phyloP scores from a whole-genome alignment of 2,113 vertebrate genomes.

The Onychostruthus taczanowskii region DNA sequence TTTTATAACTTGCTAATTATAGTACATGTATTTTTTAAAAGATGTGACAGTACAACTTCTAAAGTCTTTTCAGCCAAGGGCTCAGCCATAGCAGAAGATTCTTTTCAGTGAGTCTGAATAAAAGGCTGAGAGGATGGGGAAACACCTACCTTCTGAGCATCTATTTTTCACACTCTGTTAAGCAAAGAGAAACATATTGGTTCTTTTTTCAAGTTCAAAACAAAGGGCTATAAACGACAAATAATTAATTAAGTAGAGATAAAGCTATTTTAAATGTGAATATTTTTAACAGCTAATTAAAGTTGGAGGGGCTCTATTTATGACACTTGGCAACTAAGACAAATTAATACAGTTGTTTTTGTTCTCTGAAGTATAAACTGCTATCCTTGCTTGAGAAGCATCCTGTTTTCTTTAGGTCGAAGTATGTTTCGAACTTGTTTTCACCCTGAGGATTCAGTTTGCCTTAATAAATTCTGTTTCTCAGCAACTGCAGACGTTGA shows the following conservation, averaged over 20 bases:
- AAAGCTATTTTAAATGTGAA: background rate
- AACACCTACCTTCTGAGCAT: background rate
- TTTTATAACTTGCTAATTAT: background rate
- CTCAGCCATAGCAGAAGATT: background rate
- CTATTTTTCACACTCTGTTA: background rate
- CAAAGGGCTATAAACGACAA: background rate
- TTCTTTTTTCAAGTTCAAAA: background rate
- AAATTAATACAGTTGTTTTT: conserved; percentile 6
- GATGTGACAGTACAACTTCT: background rate
- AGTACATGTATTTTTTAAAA: background rate
- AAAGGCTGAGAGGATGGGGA: background rate
- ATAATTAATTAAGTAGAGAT: background rate
- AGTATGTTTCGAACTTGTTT: conserved; percentile 32
- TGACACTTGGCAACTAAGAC: background rate
- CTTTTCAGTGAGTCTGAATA: background rate
- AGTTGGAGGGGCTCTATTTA: background rate
- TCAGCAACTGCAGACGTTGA: conserved; percentile 29
- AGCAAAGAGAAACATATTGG: conserved; percentile 7
- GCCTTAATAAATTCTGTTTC: conserved; percentile 15
- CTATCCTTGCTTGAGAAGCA: conserved; percentile 34
- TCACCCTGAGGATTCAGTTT: conserved; percentile 24
- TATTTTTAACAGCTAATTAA: background rate
- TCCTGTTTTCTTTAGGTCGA: conserved; percentile 45
- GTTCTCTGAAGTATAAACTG: background rate
- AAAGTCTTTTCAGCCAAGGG: background rate